Evolutionary conservation across 2,113 vertebrate genomes (phyloP).

Genomic region (Acanthochromis polyacanthus): DNA sequence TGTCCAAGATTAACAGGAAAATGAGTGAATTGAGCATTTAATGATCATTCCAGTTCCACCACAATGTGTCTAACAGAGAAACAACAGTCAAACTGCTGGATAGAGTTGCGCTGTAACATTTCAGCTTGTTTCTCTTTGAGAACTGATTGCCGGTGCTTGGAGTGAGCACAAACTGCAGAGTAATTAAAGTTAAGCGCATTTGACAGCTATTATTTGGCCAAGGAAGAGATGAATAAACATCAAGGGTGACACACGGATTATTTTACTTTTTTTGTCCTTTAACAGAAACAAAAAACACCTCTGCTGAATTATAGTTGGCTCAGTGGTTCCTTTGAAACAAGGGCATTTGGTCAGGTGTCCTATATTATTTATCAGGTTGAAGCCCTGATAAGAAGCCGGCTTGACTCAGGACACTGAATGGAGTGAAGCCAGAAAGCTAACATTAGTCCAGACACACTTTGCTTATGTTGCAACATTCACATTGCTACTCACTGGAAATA

Average conservation of each 20-base stretch:
- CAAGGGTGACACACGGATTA: slow-evolving; percentile 40
- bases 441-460: slow-evolving; percentile 5
- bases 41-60: slow-evolving; percentile 23
- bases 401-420: neutral
- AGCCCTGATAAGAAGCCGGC: slow-evolving; percentile 14
- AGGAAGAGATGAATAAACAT: slow-evolving; percentile 58
- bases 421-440: slow-evolving; percentile 7
- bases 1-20: slow-evolving; percentile 6
- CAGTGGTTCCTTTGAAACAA: slow-evolving; percentile 5
- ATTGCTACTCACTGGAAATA: neutral
- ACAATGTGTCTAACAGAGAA: slow-evolving; percentile 19
- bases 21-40: slow-evolving; percentile 5
- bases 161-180: slow-evolving; percentile 18
- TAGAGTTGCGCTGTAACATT: slow-evolving; percentile 30
- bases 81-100: slow-evolving; percentile 47
- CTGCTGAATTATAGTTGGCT: neutral
- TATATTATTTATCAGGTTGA: slow-evolving; percentile 28
- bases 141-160: slow-evolving; percentile 26
- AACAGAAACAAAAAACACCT: slow-evolving; percentile 7
- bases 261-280: slow-evolving; percentile 28
- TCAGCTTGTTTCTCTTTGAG: slow-evolving; percentile 17
- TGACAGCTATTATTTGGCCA: slow-evolving; percentile 61
- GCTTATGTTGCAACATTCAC: neutral
- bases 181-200: slow-evolving; percentile 44
- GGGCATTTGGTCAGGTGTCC: slow-evolving; percentile 22